Evolutionary conservation across 2,113 vertebrate species (phyloP), one percentile per base, ranked within the genome.

Genomic region (Mastomys coucha): DNA sequence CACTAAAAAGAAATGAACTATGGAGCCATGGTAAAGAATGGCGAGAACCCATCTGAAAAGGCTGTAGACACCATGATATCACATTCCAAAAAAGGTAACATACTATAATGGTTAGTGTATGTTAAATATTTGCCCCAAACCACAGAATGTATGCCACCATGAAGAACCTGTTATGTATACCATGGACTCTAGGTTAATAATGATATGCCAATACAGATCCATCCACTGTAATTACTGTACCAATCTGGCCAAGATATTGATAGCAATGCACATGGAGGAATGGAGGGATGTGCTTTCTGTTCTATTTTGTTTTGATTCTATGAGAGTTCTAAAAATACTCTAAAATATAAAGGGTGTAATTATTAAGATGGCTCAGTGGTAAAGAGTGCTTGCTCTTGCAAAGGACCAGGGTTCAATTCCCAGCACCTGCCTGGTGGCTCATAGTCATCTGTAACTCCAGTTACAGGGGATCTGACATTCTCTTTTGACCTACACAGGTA

Each of bases 321-420:
- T 80, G 95, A 91, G 22, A 90, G 53, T 39, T 96, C 73, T 88
- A 82, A 94, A 91, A 76, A 7, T 91, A 92, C 77, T 78, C 87
- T 67, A 63, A 96, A 92, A 60, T 86, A 93, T 53, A 92, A 91
- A 53, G 22, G 80, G 58, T 76, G n/a, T 24, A 58, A 8, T 42
- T 84, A 42, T 14, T 63, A 63, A 42, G 13, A 16, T 63, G 14
- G 53, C 12, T 39, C n/a, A 82, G 22, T 60, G 22, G 58, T 26
- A 24, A 39, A 14, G 12, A 80, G 77, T 14, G 51, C 28, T 53
- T 78, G 53, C n/a, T 84, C 80, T 84, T 84, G n/a, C n/a, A 60
- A 56, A 60, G 12, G n/a, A 42, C 12, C 80, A 84, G n/a, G n/a
- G 80, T 63, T 84, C 13, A 1, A 84, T 28, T 84, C 24, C 56